Evolutionary conservation across 2,888 invertebrate genomes (phyloP), one percentile per base, ranked within the genome.

Genomic region (Sphaerophoria rueppellii): DNA sequence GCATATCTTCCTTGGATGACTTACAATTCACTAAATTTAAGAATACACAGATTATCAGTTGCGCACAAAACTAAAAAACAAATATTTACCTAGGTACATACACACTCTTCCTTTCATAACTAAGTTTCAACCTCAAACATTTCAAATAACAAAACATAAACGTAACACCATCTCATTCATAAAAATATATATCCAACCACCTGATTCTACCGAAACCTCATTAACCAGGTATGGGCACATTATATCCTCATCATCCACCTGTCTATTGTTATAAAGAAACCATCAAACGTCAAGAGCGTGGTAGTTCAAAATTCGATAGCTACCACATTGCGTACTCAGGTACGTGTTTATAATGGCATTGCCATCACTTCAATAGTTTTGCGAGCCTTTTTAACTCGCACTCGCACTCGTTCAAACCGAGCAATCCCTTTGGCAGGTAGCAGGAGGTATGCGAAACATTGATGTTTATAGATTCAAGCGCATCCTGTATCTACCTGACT

Each of bases 231-330:
- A 24, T 24, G 2, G 24, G 24, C 2, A 24, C 24, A 24, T 24
- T 24, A 24, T 24, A 34, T 35, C n/a, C 34, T 46, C 34, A 52
- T 40, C 52, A 67, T 54, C 40, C 67, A 67, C 67, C 67, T 67
- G 67, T 54, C 67, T 43, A 11, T n/a, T 24, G 24, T 54, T 24
- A 12, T 34, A 63, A 16, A 11, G 35, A 37, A 65, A 50, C 37
- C 65, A 50, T 37, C 16, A 50, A 48, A 37, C 11, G n/a, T 50
- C 0, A 63, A 24, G 14, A 35, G 24, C 24, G 2, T 24, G 24
- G 24, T 24, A 24, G 1, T 24, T 24, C 24, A 24, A 24, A 24
- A 24, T 24, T 2, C 2, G 24, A 24, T 24, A 24, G 24, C 24
- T 24, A 50, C 37, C 16, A 16, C 16, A 50, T 16, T 5, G 14